Evolutionary conservation across 2,888 invertebrate genomes (phyloP).

Genomic region (Hipparchia semele): DNA sequence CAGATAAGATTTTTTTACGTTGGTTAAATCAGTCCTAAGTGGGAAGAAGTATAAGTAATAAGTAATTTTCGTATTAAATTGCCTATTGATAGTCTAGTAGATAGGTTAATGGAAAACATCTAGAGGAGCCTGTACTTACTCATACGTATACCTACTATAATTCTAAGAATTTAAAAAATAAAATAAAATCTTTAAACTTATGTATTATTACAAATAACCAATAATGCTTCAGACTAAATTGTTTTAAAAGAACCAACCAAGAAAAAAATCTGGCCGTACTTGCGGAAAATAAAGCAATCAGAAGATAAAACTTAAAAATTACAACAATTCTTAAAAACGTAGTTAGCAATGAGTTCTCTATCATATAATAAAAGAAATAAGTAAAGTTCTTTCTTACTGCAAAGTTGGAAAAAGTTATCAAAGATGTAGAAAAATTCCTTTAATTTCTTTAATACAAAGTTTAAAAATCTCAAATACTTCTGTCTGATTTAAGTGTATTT

Average conservation of each 20-base stretch:
- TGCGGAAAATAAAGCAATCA: background rate
- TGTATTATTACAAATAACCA: too few species aligned
- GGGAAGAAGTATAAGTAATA: too few species aligned
- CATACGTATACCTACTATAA: too few species aligned
- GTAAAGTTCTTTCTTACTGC: slow-evolving; percentile 6
- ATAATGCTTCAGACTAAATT: background rate
- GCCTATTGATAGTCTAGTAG: too few species aligned
- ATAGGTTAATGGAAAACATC: too few species aligned
- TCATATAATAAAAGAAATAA: slow-evolving; percentile 9
- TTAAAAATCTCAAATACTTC: slow-evolving; percentile 1
- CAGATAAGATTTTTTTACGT: too few species aligned
- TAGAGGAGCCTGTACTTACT: too few species aligned
- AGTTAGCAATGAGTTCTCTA: slow-evolving; percentile 6
- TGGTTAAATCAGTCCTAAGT: too few species aligned
- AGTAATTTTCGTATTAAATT: too few species aligned
- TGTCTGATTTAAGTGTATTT: background rate
- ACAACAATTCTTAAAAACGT: slow-evolving; percentile 4
- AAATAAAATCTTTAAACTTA: too few species aligned
- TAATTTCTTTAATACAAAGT: slow-evolving; percentile 7
- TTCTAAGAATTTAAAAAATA: too few species aligned
- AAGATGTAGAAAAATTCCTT: slow-evolving; percentile 16
- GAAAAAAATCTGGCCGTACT: background rate
- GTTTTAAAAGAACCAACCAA: background rate
- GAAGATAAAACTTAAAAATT: slow-evolving; percentile 14
- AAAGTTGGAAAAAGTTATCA: slow-evolving; percentile 10